Conservation (phyloP, 1,140 invertebrate genomes). For the Venustaconcha ellipsiformis region DNA sequence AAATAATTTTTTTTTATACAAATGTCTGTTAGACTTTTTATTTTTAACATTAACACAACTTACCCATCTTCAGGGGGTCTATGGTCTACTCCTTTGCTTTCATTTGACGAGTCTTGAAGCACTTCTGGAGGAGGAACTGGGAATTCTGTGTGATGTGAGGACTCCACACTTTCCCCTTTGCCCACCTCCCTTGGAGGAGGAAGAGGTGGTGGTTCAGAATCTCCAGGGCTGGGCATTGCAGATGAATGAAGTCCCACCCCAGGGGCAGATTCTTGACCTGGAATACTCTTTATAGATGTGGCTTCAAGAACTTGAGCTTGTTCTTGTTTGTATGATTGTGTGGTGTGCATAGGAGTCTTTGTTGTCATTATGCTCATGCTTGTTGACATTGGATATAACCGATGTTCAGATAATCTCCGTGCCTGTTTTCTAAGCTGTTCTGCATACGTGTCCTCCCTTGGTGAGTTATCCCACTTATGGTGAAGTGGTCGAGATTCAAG, state of each 20-base stretch:
- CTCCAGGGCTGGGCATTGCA: background rate
- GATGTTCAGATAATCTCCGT: slow-evolving; percentile 48
- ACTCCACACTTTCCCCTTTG: slow-evolving; percentile 34
- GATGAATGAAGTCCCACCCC: no score
- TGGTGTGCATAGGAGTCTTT: slow-evolving; percentile 30
- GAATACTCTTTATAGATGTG: slow-evolving; percentile 1
- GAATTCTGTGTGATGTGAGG: slow-evolving; percentile 34
- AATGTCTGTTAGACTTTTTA: no score
- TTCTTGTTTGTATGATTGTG: slow-evolving; percentile 53
- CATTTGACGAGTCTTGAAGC: slow-evolving; percentile 5
- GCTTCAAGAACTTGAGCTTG: slow-evolving; percentile 29
- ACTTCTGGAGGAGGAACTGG: slow-evolving; percentile 49
- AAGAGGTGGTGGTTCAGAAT: slow-evolving; percentile 36
- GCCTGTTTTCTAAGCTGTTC: slow-evolving; percentile 51
- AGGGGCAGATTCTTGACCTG: no score
- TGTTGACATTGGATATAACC: slow-evolving; percentile 5
- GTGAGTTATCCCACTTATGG: slow-evolving; percentile 40
- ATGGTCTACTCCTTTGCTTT: slow-evolving; percentile 4
- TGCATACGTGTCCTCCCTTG: slow-evolving; percentile 51
- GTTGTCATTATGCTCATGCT: slow-evolving; percentile 38
- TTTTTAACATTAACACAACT: no score
- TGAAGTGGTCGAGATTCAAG: background rate
- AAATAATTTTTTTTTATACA: no score
- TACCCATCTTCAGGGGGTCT: no score
- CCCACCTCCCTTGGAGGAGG: slow-evolving; percentile 32